Base-by-base conservation (phyloP, 2,888 invertebrate species). In the Heliconius sara region DNA sequence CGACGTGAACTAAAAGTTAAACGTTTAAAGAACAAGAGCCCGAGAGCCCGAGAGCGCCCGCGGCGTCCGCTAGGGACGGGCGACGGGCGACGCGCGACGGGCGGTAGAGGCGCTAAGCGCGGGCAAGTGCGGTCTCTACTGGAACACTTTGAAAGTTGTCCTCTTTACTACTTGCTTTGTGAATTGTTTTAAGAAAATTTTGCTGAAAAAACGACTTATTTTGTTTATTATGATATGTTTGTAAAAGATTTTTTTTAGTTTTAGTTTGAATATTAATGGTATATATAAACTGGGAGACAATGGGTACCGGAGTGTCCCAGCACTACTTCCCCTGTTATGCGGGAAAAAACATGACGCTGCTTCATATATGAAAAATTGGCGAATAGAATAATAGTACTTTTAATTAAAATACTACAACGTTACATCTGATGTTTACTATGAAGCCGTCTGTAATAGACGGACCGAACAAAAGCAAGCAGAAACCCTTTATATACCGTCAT, bases 21-120 rank as follows among this genome's bases (percentile, higher is more conserved):
- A 6, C 34, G 34, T 30, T 34, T 73, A 72, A 34, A 57, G 68
- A 68, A 68, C 68, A 68, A 68, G 68, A 43, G 68, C 25, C 22
- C 19, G 47, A 52, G 25, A 22, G 52, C 19, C 22, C 2, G n/a
- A 43, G 43, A 13, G 39, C 16, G 72, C 57, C 52, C 27, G 47
- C n/a, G 47, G 70, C 47, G 25, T 6, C 52, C 19, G 19, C 2
- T n/a, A 13, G n/a, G n/a, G 39, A 9, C 52, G 70, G 22, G 19
- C 43, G 39, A 57, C 52, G 70, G 22, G 2, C 68, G 68, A 9
- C 52, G 70, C 10, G 19, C 43, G 39, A 57, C 52, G 70, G 22
- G 2, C 68, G 68, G 43, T 5, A 22, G 43, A 3, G 47, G 19
- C 52, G 71, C 71, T 7, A 19, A 25, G 16, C 25, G 47, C 70